These are phyloP conservation scores for Boloria euphrosyne DNA, from an alignment of 2,888 invertebrate species.

Conservation along the genomic window DNA sequence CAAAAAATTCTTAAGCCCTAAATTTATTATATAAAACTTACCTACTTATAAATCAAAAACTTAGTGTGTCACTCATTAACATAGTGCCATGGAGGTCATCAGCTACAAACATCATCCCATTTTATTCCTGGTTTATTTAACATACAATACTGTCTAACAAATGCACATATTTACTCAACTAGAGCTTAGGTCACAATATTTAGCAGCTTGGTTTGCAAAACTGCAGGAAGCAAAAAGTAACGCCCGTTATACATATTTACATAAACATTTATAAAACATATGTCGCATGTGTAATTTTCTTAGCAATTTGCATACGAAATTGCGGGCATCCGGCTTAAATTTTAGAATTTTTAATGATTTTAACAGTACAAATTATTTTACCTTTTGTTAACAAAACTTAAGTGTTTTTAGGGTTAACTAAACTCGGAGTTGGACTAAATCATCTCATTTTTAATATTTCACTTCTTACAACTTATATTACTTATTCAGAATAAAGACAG, in stretches of 20 bases:
- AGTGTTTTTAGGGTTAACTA: not conserved
- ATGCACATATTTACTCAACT: constrained; percentile 67
- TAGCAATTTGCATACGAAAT: constrained; percentile 40
- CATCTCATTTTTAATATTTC: too few relatives aligned
- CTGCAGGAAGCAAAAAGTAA: constrained; percentile 38
- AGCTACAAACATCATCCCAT: constrained; percentile 64
- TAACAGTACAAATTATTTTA: not conserved
- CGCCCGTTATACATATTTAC: constrained; percentile 48
- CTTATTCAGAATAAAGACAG: too few relatives aligned
- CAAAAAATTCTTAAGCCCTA: too few relatives aligned
- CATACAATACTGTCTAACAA: constrained; percentile 67
- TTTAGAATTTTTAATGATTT: constrained; percentile 38
- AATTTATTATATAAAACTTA: too few relatives aligned
- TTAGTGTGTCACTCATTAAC: constrained; percentile 54
- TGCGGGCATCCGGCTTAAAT: constrained; percentile 32
- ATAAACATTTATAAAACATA: constrained; percentile 55
- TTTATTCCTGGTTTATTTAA: constrained; percentile 51
- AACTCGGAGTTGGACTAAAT: too few relatives aligned
- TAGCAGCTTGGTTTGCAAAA: constrained; percentile 39
- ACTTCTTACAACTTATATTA: too few relatives aligned
- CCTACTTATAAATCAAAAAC: constrained; percentile 52
- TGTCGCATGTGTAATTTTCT: constrained; percentile 40
- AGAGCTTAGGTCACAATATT: constrained; percentile 47
- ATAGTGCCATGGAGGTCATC: constrained; percentile 62
- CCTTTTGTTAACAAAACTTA: not conserved